Percentiles rank a stretch among this genome's conserved stretches.
phyloP scores from a whole-genome alignment of 2,113 vertebrate species.

The Oncorhynchus nerka region DNA sequence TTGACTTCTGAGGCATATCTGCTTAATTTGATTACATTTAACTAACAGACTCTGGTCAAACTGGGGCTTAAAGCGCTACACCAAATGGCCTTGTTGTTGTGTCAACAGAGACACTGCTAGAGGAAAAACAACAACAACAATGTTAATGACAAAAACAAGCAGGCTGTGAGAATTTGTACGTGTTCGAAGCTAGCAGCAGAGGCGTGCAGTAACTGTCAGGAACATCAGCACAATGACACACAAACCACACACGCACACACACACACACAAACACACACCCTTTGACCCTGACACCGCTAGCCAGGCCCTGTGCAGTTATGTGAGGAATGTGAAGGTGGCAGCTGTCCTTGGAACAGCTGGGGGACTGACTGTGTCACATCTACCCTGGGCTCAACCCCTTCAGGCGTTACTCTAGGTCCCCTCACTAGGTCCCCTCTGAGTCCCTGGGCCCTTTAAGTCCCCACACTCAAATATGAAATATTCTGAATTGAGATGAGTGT shows the following conservation, averaged over 20 bases:
- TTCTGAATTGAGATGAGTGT: no score
- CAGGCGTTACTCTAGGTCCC: conserved; percentile 8
- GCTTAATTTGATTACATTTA: conserved; percentile 35
- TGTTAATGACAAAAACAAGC: neutral
- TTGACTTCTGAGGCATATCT: neutral
- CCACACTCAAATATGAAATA: no score
- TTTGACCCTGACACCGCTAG: conserved; percentile 29
- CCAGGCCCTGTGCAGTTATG: neutral
- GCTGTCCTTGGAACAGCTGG: conserved; percentile 62
- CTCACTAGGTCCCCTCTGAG: conserved; percentile 9
- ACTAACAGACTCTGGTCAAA: conserved; percentile 59
- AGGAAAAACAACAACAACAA: neutral
- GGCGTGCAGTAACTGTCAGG: neutral
- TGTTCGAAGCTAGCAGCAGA: neutral
- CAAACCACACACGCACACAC: no score
- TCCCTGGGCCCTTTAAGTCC: no score
- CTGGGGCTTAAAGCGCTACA: conserved; percentile 47
- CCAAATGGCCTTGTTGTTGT: no score
- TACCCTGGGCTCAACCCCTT: neutral
- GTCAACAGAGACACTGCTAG: no score
- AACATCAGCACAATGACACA: neutral
- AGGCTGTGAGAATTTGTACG: neutral
- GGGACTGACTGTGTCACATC: conserved; percentile 23
- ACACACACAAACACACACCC: neutral
- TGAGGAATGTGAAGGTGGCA: conserved; percentile 44